Base-by-base conservation (phyloP, 1,140 invertebrate species). In the Acromyrmex charruanus region DNA sequence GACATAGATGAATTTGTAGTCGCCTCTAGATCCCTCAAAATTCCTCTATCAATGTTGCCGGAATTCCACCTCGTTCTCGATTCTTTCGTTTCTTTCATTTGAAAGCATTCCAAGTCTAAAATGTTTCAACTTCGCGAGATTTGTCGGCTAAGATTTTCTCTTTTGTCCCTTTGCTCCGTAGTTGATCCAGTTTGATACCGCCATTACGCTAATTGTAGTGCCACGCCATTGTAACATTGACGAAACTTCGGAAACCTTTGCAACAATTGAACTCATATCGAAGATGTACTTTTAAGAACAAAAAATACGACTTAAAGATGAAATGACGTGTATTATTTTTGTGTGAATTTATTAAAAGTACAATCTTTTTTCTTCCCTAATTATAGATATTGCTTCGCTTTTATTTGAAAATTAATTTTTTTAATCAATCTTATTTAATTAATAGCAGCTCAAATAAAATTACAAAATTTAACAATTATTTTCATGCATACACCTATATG, bases 121-220 rank as follows among this genome's bases (percentile, higher is more conserved):
- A 35, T 0, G 31, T 5, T 35, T 6, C 25, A 16, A 59, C 63
- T 66, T 14, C 25, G 35, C 5, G 7, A 81, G 79, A 72, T 81
- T 72, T 71, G 53, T 72, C 25, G 16, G 53, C 12, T 28, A 51
- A 71, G 66, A 81, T 81, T 44, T 44, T 71, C 79, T 72, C 21
- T 5, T 44, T 21, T 66, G 14, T 71, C 31, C 28, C 53, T n/a
- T 44, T 58, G 31, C 51, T 2, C 39, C 53, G 53, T 18, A 72
- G 28, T 35, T 58, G 66, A 72, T 72, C n/a, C 31, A 39, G 14
- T 69, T 31, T 72, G 25, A 82, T 72, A 63, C 1, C 39, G 18
- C 18, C 53, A 82, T 72, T 74, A 74, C 68, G 68, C 39, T 72
- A 82, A 82, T 82, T 82, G 53, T 61, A 72, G 68, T 69, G 35